Percentiles rank a stretch among this genome's conserved stretches.
Conservation (phyloP, 2,888 invertebrate species). For the Ochropacha duplaris region DNA sequence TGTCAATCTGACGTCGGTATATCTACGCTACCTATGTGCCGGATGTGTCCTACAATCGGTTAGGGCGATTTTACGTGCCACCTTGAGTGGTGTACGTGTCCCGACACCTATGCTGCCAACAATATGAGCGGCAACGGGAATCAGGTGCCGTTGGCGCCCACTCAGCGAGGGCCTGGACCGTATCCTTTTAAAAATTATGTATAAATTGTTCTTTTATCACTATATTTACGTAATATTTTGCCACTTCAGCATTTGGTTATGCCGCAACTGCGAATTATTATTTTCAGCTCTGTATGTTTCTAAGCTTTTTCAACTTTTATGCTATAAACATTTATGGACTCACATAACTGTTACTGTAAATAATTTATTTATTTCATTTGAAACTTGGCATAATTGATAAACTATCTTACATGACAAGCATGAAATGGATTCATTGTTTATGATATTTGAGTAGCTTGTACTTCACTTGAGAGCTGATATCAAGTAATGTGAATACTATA, state of each 20-base stretch:
- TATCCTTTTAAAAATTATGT: constrained; percentile 79
- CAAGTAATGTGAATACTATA: not conserved
- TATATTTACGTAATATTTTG: constrained; percentile 79
- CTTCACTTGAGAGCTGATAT: not conserved
- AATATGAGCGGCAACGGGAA: constrained; percentile 86
- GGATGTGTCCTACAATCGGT: constrained; percentile 82
- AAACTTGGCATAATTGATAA: not conserved
- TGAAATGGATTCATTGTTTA: not conserved
- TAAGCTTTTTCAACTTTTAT: constrained; percentile 9
- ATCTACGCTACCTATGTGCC: constrained; percentile 69
- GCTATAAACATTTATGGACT: not conserved
- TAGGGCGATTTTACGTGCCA: constrained; percentile 83
- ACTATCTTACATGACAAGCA: not conserved
- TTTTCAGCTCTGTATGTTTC: constrained; percentile 19
- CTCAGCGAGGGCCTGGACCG: constrained; percentile 82
- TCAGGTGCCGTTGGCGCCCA: constrained; percentile 84
- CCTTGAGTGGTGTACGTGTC: constrained; percentile 85
- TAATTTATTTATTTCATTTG: not conserved
- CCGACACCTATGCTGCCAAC: constrained; percentile 83
- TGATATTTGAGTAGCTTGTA: not conserved
- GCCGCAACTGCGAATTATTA: constrained; percentile 65
- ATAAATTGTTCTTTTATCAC: constrained; percentile 50
- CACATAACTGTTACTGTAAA: not conserved
- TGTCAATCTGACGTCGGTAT: constrained; percentile 75
- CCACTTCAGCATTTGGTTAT: constrained; percentile 67